Base-by-base conservation (phyloP, 2,888 invertebrate species). In the Tenthredo scrophulariae region DNA sequence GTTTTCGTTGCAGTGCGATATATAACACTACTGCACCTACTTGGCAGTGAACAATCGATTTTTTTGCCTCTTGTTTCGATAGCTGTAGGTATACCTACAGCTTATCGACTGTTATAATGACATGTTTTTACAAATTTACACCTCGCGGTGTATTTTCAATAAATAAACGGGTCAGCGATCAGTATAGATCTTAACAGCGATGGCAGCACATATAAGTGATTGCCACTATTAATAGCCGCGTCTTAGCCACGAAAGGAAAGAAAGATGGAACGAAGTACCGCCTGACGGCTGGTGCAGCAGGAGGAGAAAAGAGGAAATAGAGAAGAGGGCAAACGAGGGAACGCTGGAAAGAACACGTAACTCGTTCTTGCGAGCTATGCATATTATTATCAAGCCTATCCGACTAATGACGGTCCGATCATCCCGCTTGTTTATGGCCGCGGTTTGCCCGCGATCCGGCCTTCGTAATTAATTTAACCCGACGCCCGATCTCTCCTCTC, bases 381-480 rank as follows among this genome's bases (percentile, higher is more conserved):
- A 91, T 91, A 90, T 90, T 90, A 92, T 92, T 91, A 92, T 91
- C 91, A 88, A 85, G 87, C 86, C 89, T 88, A 88, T 89, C 88
- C 88, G 86, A 86, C 88, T 91, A 91, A 91, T 90, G 90, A 92
- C 89, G 89, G 90, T 86, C 87, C 90, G 91, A 91, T 91, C 89
- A 89, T 89, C 89, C 88, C 88, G 88, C 90, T 91, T 91, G 91
- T 91, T 92, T 91, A 92, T 91, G 90, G 87, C 88, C 88, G 85
- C 84, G 79, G 87, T 88, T 88, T 88, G 88, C 89, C 88, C 89
- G 89, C 88, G 86, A 89, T 85, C 84, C 85, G 83, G 84, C 87
- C 88, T 88, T 88, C 89, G 89, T 90, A 91, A 91, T 92, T 92
- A 92, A 92, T 92, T 91, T 89, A 88, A 89, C 88, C 88, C 87